Conservation (phyloP, 2,888 invertebrate species). For the Agrotis puta region DNA sequence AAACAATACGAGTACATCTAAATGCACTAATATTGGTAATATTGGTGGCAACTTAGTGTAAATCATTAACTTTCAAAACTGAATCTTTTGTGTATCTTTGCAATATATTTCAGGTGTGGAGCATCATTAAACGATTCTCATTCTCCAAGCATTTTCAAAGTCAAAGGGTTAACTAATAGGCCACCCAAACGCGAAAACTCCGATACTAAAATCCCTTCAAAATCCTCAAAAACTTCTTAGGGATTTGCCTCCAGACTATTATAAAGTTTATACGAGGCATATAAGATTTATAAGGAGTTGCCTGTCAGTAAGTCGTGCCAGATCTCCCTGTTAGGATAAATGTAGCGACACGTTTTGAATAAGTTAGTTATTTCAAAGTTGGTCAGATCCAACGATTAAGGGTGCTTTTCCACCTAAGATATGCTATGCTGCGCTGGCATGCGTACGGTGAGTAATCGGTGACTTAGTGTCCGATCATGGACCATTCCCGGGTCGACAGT, state of each 20-base stretch:
- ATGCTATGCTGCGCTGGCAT: too few species aligned
- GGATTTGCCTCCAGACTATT: slow-evolving; percentile 37
- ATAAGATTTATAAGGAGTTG: slow-evolving; percentile 83
- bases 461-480: too few species aligned
- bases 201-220: slow-evolving; percentile 14
- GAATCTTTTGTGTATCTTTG: too few species aligned
- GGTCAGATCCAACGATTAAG: slow-evolving; percentile 61
- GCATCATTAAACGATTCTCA: too few species aligned
- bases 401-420: neutral
- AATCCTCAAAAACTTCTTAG: slow-evolving; percentile 49
- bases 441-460: too few species aligned
- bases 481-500: too few species aligned
- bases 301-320: slow-evolving; percentile 86
- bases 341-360: slow-evolving; percentile 89
- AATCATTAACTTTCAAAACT: too few species aligned
- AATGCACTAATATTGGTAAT: too few species aligned
- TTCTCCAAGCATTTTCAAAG: neutral
- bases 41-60: too few species aligned
- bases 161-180: neutral
- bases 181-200: slow-evolving; percentile 20
- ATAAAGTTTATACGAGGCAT: slow-evolving; percentile 56
- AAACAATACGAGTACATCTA: too few species aligned
- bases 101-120: too few species aligned
- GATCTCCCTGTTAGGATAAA: slow-evolving; percentile 88
- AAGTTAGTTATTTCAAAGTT: slow-evolving; percentile 69